Base-by-base conservation (phyloP, 2,888 invertebrate species). In the Drosophila neoperkinsi region DNA sequence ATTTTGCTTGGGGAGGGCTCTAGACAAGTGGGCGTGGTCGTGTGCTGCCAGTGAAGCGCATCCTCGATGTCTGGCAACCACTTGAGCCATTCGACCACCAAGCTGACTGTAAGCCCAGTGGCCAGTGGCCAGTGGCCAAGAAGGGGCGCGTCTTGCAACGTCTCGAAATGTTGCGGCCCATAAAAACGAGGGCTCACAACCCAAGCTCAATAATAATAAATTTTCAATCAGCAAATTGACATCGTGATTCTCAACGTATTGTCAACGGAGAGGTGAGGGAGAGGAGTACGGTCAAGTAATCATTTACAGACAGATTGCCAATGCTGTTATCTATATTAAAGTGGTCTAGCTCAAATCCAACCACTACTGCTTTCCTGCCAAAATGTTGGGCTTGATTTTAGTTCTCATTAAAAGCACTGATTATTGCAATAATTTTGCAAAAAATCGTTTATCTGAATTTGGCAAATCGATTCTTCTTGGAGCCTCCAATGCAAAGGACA, bases 181-280 rank as follows among this genome's bases (percentile, higher is more conserved):
- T 83, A 88, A 88, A 88, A 83, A 64, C 81, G 31, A 57, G 25
- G 46, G 9, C 46, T 46, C 21, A 25, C 21, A 46, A 65, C 60
- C 65, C 69, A 33, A 55, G 64, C 41, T 61, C 68, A 71, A 88
- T 85, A 82, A 85, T 84, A 90, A 92, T 92, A 90, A 92, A 91
- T 90, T 91, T 91, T 90, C 92, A 92, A 92, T 92, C 92, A 92
- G 91, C 87, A 92, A 92, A 92, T 92, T 92, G 92, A 92, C 90
- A 90, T 91, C 90, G 83, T 92, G 88, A 92, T 92, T 90, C 82
- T 38, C 63, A 65, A 62, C 79, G 60, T 74, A 73, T 60, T 74
- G 33, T n/a, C 34, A 63, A 11, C n/a, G n/a, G 21, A 7, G 0
- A 34, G 34, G 41, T 62, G 41, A 13, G 61, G 46, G 28, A 36